Base-by-base conservation (phyloP, 92 coral and sea anemone genomes). In the Galaxea fascicularis region DNA sequence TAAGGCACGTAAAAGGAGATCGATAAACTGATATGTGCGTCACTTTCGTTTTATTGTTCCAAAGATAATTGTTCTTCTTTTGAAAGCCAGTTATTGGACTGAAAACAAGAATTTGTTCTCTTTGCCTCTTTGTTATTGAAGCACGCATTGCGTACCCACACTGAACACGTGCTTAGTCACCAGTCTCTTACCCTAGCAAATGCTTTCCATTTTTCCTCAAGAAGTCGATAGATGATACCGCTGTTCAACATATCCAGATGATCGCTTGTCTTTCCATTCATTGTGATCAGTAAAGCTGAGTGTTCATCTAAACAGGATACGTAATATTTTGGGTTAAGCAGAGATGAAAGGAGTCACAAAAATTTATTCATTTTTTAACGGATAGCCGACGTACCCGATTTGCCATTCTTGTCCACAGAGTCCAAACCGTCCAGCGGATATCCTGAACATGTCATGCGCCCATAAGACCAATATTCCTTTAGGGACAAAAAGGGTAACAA, bases 131-230 rank as follows among this genome's bases (percentile, higher is more conserved):
- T 0, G 2, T 35, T 35, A 6, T n/a, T 35, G 41, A 35, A 2
- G 41, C 46, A 30, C 52, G 52, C 16, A 57, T 41, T 31, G 71
- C 25, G 35, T 71, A 28, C 75, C 56, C 9, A 39, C 39, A 22
- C n/a, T 21, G 0, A 39, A n/a, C 51, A 26, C 51, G 25, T 16
- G 25, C 29, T 4, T 4, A 10, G 16, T 4, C 1, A 12, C 7
- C 24, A 4, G 18, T 10, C 57, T 64, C 79, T 49, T 81, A 94
- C 98, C 94, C 86, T 89, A 0, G 93, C 98, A 82, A 89, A 94
- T 0, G 98, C 87, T 27, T 84, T 78, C 98, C 98, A 94, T 60
- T 94, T 94, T 65, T 94, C 98, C 71, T 94, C 94, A 31, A 94
- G 90, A 16, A 94, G 88, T 25, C 98, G 73, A 80, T 89, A 92